Base-by-base conservation (phyloP, 64 coral and sea anemone species). In the Hydrozoanthus tunicans region DNA sequence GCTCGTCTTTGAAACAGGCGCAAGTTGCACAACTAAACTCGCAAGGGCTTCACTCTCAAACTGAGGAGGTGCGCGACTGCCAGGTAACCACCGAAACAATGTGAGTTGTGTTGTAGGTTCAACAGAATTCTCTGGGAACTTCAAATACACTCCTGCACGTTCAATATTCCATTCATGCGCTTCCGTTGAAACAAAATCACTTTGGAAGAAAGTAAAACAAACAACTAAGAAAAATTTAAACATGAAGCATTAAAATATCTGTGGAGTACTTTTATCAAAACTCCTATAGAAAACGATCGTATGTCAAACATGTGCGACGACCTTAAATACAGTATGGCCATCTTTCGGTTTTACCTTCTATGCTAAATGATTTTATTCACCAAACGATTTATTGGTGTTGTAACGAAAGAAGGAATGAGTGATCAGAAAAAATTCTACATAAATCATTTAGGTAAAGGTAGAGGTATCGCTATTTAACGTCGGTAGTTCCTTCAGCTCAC, bases 11-110 rank as follows among this genome's bases (percentile, higher is more conserved):
- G 6, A 15, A 71, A 14, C 20, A 4, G 56, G 25, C 4, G 69
- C 56, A 51, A 88, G n/a, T 57, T 88, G 66, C 68, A 88, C 68
- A 58, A 88, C 83, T 5, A 23, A 74, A 56, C 83, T 88, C 56
- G 74, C 83, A 7, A 73, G 10, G 8, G 83, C 69, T 56, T 88
- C 83, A 9, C 56, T 74, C 12, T 88, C 83, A 59, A 57, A 56
- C 74, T 73, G 17, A 6, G 56, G 67, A 27, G 83, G 83, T 3
- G 83, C 69, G 14, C 69, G 56, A 10, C 74, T 88, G 68, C 74
- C 83, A 74, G 6, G 83, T 88, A 69, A 74, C 83, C 83, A 88
- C 25, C 5, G 54, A 32, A 43, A 88, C 23, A 88, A 73, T 1
- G 1, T 59, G 68, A 88, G 11, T 6, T 73, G 20, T 9, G 67